phyloP scores from a whole-genome alignment of 2,888 invertebrate genomes.

The Panopea generosa region DNA sequence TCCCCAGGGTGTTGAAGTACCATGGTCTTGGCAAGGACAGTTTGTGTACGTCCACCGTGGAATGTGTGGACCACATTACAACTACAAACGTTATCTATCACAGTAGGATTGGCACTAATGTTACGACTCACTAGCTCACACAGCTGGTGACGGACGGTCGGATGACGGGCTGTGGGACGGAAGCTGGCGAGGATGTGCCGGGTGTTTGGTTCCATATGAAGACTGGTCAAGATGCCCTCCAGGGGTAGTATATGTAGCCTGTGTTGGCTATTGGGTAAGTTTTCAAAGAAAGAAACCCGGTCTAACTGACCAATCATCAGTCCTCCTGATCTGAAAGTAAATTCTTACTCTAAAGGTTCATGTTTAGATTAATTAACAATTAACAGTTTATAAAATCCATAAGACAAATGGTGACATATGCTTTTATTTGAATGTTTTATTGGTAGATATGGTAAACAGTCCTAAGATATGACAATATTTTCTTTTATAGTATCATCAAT shows the following conservation, averaged over 20 bases:
- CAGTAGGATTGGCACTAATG: slow-evolving; percentile 60
- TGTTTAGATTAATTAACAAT: too few species aligned
- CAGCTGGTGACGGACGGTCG: slow-evolving; percentile 85
- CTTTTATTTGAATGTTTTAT: too few species aligned
- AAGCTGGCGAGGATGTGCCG: slow-evolving; percentile 90
- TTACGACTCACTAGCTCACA: slow-evolving; percentile 78
- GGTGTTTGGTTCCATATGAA: slow-evolving; percentile 89
- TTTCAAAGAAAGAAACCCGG: slow-evolving; percentile 80
- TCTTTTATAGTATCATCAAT: too few species aligned
- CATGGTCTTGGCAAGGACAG: slow-evolving; percentile 89
- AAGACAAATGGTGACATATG: too few species aligned
- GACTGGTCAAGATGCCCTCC: slow-evolving; percentile 87
- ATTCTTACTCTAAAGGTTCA: too few species aligned
- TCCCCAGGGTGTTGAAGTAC: slow-evolving; percentile 88
- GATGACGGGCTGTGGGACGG: slow-evolving; percentile 88
- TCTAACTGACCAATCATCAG: slow-evolving; percentile 83
- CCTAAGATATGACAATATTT: too few species aligned
- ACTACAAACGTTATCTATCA: slow-evolving; percentile 68
- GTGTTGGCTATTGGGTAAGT: slow-evolving; percentile 64
- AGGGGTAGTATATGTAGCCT: slow-evolving; percentile 77
- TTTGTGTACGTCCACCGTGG: slow-evolving; percentile 89
- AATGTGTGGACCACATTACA: slow-evolving; percentile 84
- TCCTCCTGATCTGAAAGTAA: slow-evolving; percentile 79
- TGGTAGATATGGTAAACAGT: too few species aligned
- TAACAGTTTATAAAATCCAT: too few species aligned